Conservation (phyloP, 2,888 invertebrate genomes). For the Ypsolopha sequella region DNA sequence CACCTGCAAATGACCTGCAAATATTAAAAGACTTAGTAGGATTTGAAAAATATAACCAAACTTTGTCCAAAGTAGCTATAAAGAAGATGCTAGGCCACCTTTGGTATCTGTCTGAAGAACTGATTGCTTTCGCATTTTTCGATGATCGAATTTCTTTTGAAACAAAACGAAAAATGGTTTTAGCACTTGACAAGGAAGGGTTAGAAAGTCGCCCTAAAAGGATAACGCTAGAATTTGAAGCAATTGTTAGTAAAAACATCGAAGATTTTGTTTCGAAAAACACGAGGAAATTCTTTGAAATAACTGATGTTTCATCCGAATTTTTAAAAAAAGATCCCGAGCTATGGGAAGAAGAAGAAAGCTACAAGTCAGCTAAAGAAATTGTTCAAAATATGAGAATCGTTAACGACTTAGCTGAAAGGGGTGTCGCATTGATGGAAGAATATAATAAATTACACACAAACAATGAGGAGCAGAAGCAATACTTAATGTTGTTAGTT, state of each 20-base stretch:
- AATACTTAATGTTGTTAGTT: neutral
- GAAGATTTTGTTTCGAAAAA: neutral
- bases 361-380: neutral
- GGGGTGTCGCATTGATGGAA: constrained; percentile 1
- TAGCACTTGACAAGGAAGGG: neutral
- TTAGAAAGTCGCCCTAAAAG: neutral
- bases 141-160: constrained; percentile 1
- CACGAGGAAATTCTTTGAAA: constrained; percentile 1
- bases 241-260: neutral
- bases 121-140: neutral
- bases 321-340: constrained; percentile 1
- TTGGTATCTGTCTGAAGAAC: neutral
- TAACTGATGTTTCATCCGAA: constrained; percentile 1
- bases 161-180: neutral
- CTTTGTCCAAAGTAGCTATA: neutral
- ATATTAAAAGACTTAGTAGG: neutral
- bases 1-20: neutral
- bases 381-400: neutral
- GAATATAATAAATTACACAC: neutral
- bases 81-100: neutral
- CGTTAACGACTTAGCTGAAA: neutral
- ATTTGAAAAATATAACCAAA: neutral
- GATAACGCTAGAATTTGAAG: neutral
- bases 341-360: neutral
- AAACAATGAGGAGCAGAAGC: neutral